Percentiles rank a stretch among this genome's conserved stretches.
phyloP scores from a whole-genome alignment of 2,113 vertebrate species.

The Notarius quadriscutis region DNA sequence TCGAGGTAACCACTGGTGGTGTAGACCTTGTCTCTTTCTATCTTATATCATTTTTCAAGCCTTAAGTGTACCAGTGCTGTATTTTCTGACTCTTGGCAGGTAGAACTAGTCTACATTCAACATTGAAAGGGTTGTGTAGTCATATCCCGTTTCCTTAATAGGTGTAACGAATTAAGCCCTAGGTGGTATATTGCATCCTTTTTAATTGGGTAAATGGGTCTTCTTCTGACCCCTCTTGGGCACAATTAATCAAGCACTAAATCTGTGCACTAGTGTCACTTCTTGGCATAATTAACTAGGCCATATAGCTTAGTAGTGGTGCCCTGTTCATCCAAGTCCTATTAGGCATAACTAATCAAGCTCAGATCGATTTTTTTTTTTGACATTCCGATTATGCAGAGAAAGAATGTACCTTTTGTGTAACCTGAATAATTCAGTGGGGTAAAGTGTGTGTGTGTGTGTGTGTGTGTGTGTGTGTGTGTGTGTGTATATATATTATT shows the following conservation, averaged over 20 bases:
- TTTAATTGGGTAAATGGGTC: neutral
- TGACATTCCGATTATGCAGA: slow-evolving; percentile 18
- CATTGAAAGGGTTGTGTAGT: neutral
- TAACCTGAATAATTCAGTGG: neutral
- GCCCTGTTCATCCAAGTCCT: neutral
- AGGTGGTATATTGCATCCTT: neutral
- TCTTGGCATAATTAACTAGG: neutral
- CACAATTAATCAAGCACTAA: neutral
- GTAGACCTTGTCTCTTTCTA: neutral
- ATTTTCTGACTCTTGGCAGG: neutral
- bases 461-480: neutral
- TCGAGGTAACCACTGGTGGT: neutral
- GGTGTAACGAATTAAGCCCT: neutral
- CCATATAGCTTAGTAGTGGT: neutral
- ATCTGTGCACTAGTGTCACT: neutral
- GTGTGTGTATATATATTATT: neutral
- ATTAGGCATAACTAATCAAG: neutral
- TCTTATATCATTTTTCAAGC: neutral
- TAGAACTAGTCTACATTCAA: slow-evolving; percentile 14
- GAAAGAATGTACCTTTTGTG: neutral
- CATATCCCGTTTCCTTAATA: neutral
- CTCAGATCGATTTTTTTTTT: neutral
- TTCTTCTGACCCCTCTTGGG: neutral
- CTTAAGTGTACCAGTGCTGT: neutral
- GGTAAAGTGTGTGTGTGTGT: neutral